Evolutionary conservation across 2,797 vertebrate genomes (phyloP), one percentile per base, ranked within the genome.

Genomic region (Buphagus erythrorhynchus): DNA sequence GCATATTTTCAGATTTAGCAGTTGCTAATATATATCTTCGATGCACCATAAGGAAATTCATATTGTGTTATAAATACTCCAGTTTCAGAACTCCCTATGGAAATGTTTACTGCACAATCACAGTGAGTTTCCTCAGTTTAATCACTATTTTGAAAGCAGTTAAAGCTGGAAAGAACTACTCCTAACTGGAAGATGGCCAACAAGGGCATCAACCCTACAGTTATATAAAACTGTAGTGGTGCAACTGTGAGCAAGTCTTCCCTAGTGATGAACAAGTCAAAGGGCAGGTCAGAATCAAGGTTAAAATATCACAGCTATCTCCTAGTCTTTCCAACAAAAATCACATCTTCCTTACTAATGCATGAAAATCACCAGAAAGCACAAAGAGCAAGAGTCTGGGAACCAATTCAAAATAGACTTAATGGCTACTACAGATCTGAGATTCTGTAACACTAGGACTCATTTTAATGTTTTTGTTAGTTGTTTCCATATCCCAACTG

Each of bases 61-160:
- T 8, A 68, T 2, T 19, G 4, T 65, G n/a, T 13, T 82, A 73
- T 8, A 75, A 84, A 78, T 72, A 46, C 7, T 54, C 15, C 58
- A 43, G 28, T 65, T 80, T 82, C 74, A 81, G 51, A 86, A 86
- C 12, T 86, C 43, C 33, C 62, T n/a, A 21, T 11, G 33, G 46
- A 86, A 74, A 71, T 5, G 8, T 43, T 68, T 65, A 80, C 63
- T 88, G 57, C 59, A 82, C 17, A 16, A 74, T 71, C 22, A 65
- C 11, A 2, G 13, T 59, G 74, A 79, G 42, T 67, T 76, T 73
- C 61, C 48, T 67, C 77, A 63, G 51, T 59, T 90, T 81, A 89
- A 52, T 73, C 59, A 78, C 81, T 69, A 58, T 63, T 95, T 93
- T 90, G 63, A 67, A 94, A 93, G 80, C 29, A 61, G 82, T 26